Evolutionary conservation across 2,797 vertebrate genomes (phyloP), one percentile per base, ranked within the genome.

Genomic region (Dermochelys coriacea): DNA sequence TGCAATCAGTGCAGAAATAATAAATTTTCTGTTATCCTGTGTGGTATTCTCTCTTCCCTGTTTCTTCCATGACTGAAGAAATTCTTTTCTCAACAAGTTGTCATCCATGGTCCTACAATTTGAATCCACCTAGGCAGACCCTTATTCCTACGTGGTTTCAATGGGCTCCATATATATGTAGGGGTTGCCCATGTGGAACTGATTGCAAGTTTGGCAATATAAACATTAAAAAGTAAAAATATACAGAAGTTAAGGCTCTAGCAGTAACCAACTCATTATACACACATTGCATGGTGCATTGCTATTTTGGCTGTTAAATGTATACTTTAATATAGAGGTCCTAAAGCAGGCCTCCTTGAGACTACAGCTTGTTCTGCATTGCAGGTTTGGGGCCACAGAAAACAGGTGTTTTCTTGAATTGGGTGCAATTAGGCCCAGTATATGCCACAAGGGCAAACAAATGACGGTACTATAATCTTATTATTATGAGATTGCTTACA

Each of bases 241-340:
- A 27, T 1, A 21, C 34, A 55, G 12, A 23, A 50, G 9, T 1
- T 3, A 34, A 4, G 19, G 9, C 27, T 25, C 19, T 25, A 64
- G 61, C 61, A 64, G 34, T 34, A 45, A 45, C 2, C 34, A 9
- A 51, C 8, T 15, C 11, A 37, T n/a, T 0, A 23, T 15, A 8
- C 0, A 4, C 1, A 1, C 7, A 9, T 10, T 1, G 18, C 18
- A 4, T 3, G 50, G 1, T 10, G 4, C 11, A 3, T 7, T 12
- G 5, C 11, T 8, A n/a, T 6, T 34, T 5, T 14, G 1, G 4
- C 1, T 0, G 6, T 21, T 3, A 29, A 19, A 41, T 64, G 61
- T 1, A 23, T 45, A 3, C 49, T 14, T 37, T 2, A 25, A 19
- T n/a, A 7, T 19, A 25, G 27, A 61, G 12, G 27, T 11, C 14